phyloP scores from a whole-genome alignment of 2,888 invertebrate species.

The Pyrochroa serraticornis region DNA sequence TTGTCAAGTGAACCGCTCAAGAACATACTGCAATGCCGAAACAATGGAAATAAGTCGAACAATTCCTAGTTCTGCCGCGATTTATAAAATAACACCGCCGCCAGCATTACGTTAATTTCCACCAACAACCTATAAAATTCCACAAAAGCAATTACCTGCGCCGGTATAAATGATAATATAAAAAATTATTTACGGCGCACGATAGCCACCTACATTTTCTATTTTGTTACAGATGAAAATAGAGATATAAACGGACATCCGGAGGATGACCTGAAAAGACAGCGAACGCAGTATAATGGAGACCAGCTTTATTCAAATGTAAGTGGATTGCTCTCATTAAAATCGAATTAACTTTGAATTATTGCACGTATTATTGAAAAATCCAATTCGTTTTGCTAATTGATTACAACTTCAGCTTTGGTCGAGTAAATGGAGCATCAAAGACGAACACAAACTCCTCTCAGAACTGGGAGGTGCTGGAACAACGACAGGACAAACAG shows the following conservation, averaged over 20 bases:
- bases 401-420: slow-evolving; percentile 66
- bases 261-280: slow-evolving; percentile 87
- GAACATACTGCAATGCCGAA: slow-evolving; percentile 19
- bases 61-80: slow-evolving; percentile 9
- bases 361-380: neutral
- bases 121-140: neutral
- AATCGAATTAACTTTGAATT: slow-evolving; percentile 30
- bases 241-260: slow-evolving; percentile 86
- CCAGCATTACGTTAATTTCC: neutral
- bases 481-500: slow-evolving; percentile 56
- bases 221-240: slow-evolving; percentile 74
- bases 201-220: slow-evolving; percentile 9
- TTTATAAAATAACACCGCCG: too few relatives aligned
- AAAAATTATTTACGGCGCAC: slow-evolving; percentile 7
- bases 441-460: slow-evolving; percentile 87
- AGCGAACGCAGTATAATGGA: slow-evolving; percentile 85
- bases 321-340: slow-evolving; percentile 58
- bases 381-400: too few relatives aligned
- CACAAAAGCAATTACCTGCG: too few relatives aligned
- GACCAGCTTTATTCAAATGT: slow-evolving; percentile 90
- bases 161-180: slow-evolving; percentile 6
- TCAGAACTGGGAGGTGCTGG: slow-evolving; percentile 77
- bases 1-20: slow-evolving; percentile 31
- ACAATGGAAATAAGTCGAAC: slow-evolving; percentile 20
- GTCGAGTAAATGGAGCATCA: slow-evolving; percentile 89